Base-by-base conservation (phyloP, 2,888 invertebrate genomes). In the Phragmatobia fuliginosa region DNA sequence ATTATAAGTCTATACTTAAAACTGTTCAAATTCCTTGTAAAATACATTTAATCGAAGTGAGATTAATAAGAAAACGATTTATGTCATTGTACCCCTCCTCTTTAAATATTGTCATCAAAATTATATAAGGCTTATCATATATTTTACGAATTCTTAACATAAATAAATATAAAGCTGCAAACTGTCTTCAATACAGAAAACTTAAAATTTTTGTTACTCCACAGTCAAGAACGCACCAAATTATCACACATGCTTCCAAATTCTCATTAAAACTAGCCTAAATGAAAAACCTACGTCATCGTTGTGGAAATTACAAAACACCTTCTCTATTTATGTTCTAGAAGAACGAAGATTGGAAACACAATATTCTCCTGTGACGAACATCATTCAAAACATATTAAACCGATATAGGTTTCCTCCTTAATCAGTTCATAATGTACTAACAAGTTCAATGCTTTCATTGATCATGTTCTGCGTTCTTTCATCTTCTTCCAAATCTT, bases 391-490 rank as follows among this genome's bases (percentile, higher is more conserved):
- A 32, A 31, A 31, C n/a, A 45, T n/a, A n/a, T 33, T 38, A 38
- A 64, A 56, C 56, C 56, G 32, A 52, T 18, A 33, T 28, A 59
- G n/a, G n/a, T 62, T 28, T 5, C 21, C 32, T 25, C 28, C 62
- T 67, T 63, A 69, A 73, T 63, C 73, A 78, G 81, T 87, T 93
- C 90, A 94, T 92, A 94, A 91, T 60, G 94, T 90, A 81, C 93
- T 93, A 28, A 94, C 93, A 1, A 94, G 80, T 73, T 95, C 95
- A 32, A 94, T 83, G 82, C 92, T 94, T 74, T 95, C 95, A 59
- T 95, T 95, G 71, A 95, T 93, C 72, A 94, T 78, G 73, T 95
- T 95, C 84, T 95, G 95, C 2, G 90, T 87, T 62, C 88, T 85
- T 78, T 94, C 92, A 49, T 92, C 91, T 65, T 91, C 88, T 3